Conservation (phyloP, 2,797 vertebrate species). For the Antrozous pallidus region DNA sequence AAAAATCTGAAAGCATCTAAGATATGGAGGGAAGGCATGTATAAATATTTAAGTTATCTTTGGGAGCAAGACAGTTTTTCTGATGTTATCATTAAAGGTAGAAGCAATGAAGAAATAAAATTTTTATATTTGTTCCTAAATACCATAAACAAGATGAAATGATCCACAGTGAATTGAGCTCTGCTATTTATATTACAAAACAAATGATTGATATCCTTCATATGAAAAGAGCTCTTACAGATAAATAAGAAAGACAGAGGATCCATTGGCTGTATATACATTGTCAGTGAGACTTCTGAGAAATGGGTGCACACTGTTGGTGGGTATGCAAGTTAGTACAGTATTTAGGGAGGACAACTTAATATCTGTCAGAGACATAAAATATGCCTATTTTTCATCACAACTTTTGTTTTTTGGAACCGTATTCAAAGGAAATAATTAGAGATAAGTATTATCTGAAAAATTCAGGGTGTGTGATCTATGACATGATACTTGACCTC, state of each 20-base stretch:
- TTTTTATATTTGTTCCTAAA: neutral
- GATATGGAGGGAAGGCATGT: neutral
- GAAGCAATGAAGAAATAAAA: neutral
- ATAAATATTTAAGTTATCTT: neutral
- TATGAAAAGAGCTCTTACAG: constrained; percentile 6
- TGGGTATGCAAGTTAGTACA: neutral
- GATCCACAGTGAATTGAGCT: neutral
- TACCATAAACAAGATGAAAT: constrained; percentile 1
- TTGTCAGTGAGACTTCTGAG: neutral
- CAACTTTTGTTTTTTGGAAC: neutral
- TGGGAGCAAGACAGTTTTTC: neutral
- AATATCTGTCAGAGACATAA: neutral
- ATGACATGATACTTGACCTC: neutral
- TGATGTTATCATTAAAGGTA: neutral
- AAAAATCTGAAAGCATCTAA: neutral
- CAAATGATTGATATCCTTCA: neutral
- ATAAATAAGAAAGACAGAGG: neutral
- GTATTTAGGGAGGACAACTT: neutral
- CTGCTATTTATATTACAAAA: neutral
- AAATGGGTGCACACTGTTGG: neutral
- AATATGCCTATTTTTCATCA: neutral
- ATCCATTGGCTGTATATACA: neutral
- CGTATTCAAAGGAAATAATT: neutral
- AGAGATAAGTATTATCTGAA: neutral
- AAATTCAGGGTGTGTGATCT: neutral